A percentile compares a stretch with the other conserved stretches of the same genome.
Conservation (phyloP, 64 coral and sea anemone species). For the Astreopora myriophthalma region DNA sequence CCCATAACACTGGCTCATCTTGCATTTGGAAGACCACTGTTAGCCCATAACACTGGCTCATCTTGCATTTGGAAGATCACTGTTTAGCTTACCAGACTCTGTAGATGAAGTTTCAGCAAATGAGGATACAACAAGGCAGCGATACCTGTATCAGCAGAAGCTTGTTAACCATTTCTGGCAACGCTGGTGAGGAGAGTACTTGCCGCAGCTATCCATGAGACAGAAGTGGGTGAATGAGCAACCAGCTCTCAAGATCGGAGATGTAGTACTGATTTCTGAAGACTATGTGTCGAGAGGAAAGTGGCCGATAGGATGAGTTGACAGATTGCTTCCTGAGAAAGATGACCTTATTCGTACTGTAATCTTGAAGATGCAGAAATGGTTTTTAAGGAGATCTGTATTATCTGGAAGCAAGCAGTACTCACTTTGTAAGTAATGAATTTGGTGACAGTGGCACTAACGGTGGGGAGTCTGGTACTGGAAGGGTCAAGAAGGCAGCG, state of each 20-base stretch:
- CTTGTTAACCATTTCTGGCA: constrained; percentile 28
- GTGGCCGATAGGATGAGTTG: constrained; percentile 30
- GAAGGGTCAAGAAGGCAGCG: too few species aligned
- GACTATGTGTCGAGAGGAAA: constrained; percentile 43
- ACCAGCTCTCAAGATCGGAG: neutral
- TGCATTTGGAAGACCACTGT: too few species aligned
- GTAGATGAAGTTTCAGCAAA: neutral
- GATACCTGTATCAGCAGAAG: neutral
- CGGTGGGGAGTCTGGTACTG: too few species aligned
- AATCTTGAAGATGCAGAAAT: neutral
- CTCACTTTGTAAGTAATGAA: too few species aligned
- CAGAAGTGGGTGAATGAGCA: constrained; percentile 9
- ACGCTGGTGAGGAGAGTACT: neutral
- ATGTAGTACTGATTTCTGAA: constrained; percentile 44
- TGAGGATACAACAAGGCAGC: neutral
- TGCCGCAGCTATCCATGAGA: constrained; percentile 6
- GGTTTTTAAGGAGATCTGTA: constrained; percentile 32
- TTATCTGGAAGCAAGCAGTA: too few species aligned
- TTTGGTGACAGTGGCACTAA: too few species aligned
- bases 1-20: constrained; percentile 30
- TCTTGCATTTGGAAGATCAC: constrained; percentile 9
- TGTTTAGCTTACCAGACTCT: neutral
- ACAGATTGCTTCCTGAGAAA: neutral
- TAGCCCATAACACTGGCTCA: constrained; percentile 21
- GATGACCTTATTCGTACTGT: constrained; percentile 42